Conservation (phyloP, 2,113 vertebrate genomes). For the Chinchilla lanigera region DNA sequence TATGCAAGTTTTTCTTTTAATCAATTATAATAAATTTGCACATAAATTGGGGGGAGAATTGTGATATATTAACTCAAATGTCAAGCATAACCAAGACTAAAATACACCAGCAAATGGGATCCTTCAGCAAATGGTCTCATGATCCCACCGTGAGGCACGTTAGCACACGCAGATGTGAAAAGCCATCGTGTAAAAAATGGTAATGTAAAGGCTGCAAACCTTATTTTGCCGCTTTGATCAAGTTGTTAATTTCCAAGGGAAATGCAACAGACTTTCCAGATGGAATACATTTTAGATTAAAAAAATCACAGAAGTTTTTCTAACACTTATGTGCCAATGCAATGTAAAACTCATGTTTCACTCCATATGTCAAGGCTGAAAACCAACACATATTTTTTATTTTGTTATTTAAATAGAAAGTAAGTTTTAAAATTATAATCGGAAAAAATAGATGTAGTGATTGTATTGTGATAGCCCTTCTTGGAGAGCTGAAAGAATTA, state of each 20-base stretch:
- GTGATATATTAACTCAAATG: slow-evolving; percentile 48
- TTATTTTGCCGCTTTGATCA: slow-evolving; percentile 25
- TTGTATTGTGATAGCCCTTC: neutral
- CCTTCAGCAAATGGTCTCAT: neutral
- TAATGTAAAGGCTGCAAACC: neutral
- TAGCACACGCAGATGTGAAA: neutral
- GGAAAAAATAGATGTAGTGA: slow-evolving; percentile 31
- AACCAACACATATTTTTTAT: neutral
- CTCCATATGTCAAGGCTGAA: slow-evolving; percentile 38
- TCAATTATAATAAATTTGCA: neutral
- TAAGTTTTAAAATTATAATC: slow-evolving; percentile 26
- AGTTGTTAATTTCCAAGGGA: slow-evolving; percentile 35
- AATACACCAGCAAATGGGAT: neutral
- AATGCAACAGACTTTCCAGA: slow-evolving; percentile 20
- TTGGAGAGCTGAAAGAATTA: neutral
- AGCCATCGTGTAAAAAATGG: neutral
- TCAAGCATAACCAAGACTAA: neutral
- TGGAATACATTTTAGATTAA: slow-evolving; percentile 6
- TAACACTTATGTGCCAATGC: slow-evolving; percentile 22
- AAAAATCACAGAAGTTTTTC: neutral
- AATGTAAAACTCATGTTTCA: slow-evolving; percentile 7
- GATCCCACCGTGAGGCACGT: neutral
- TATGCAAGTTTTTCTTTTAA: neutral
- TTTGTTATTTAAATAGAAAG: slow-evolving; percentile 20
- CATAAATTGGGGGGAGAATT: slow-evolving; percentile 19